Base-by-base conservation (phyloP, 2,113 vertebrate species). In the Salvelinus sp. region DNA sequence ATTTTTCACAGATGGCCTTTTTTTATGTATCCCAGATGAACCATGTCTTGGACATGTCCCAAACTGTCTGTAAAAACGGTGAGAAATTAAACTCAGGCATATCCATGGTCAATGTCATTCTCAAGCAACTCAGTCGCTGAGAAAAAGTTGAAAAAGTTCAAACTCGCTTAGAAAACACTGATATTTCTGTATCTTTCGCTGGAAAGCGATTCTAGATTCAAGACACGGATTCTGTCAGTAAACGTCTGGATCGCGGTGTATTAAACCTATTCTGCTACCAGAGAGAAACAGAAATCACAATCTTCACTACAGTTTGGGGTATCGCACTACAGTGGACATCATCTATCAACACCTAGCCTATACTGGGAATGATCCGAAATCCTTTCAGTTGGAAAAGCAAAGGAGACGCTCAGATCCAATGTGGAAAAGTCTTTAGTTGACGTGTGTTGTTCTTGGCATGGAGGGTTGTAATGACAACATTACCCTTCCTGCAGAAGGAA, bases 401-500 rank as follows among this genome's bases (percentile, higher is more conserved):
- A 27, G 80, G 78, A 82, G 79, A 73, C 69, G 48, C 69, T 74
- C 50, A 64, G 70, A 70, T 65, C 27, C 33, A 84, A 76, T 81
- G 82, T 85, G 88, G 86, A 87, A 91, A 90, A 86, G 76, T 77
- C 79, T 81, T 91, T 80, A 83, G 83, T 78, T 81, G 73, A 80
- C 76, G 50, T 57, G 13, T 88, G 89, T 88, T 89, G 84, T 79
- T 87, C 67, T 90, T 90, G 88, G 88, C 86, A 67, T 73, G 75
- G 72, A 18, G 57, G 33, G 48, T 77, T 72, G 75, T 79, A 85
- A 88, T 84, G 83, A 89, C 85, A 89, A 90, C 83, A 85, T 78
- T 88, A 83, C 74, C 88, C 90, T 92, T 92, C 86, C 84, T 91
- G 78, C 71, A 87, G 81, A 83, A 87, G 83, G 85, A 91, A 93